phyloP scores from a whole-genome alignment of 1,140 invertebrate genomes.

The Orchestia grillus region DNA sequence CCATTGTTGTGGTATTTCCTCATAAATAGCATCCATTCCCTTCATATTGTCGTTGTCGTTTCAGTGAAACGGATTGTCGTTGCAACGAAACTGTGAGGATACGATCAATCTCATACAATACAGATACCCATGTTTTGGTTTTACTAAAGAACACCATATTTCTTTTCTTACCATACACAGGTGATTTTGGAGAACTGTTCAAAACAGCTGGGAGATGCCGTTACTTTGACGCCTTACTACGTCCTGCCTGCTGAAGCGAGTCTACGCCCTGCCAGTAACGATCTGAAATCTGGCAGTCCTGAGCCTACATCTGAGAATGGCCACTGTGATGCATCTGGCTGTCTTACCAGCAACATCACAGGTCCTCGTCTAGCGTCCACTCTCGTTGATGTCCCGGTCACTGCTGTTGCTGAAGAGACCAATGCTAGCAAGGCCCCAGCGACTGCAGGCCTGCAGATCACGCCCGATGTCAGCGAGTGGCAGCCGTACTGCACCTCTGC shows the following conservation, averaged over 20 bases:
- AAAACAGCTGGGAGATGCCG: slow-evolving; percentile 11
- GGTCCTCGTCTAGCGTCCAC: background rate
- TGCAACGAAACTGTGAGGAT: background rate
- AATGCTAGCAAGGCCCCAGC: background rate
- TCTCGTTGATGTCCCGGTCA: background rate
- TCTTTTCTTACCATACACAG: background rate
- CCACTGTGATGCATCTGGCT: background rate
- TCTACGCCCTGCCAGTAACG: background rate
- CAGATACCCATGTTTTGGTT: background rate
- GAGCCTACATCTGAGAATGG: background rate
- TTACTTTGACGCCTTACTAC: background rate
- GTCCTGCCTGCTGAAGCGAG: background rate
- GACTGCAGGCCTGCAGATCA: background rate
- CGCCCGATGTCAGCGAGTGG: background rate
- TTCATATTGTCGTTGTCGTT: background rate
- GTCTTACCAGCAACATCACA: background rate
- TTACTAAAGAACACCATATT: background rate
- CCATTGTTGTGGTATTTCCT: background rate
- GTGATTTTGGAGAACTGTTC: slow-evolving; percentile 47
- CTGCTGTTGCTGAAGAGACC: background rate
- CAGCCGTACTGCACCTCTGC: slow-evolving; percentile 7
- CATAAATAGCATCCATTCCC: background rate
- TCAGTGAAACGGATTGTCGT: background rate
- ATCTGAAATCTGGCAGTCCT: background rate
- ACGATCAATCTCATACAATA: background rate